phyloP scores from a whole-genome alignment of 2,888 invertebrate genomes.

The Caenorhabditis sp. region DNA sequence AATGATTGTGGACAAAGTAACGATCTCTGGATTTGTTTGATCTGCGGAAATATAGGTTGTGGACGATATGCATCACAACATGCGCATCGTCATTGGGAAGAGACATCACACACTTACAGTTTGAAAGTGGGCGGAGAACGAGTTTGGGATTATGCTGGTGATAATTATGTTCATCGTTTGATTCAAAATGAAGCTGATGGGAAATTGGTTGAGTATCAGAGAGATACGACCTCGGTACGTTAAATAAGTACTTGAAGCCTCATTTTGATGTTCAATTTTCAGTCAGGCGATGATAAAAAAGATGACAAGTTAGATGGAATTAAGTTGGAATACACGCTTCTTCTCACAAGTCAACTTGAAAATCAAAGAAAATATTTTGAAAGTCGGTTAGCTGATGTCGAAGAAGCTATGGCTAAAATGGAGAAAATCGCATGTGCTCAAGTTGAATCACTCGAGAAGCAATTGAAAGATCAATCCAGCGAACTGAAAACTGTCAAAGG shows the following conservation, averaged over 20 bases:
- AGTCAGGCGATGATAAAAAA: slow-evolving; percentile 37
- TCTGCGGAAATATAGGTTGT: slow-evolving; percentile 98
- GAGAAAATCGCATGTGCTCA: slow-evolving; percentile 71
- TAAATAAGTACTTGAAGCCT: neutral
- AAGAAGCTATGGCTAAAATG: slow-evolving; percentile 78
- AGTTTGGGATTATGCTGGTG: slow-evolving; percentile 99
- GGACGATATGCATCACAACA: slow-evolving; percentile 89
- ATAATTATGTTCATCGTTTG: slow-evolving; percentile 92
- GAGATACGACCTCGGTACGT: slow-evolving; percentile 22
- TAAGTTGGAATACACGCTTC: slow-evolving; percentile 93
- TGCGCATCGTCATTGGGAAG: slow-evolving; percentile 92
- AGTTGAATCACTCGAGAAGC: slow-evolving; percentile 74
- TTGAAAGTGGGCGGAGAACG: slow-evolving; percentile 83
- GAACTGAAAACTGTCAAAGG: slow-evolving; percentile 72
- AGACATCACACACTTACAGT: slow-evolving; percentile 95
- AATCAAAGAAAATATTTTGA: slow-evolving; percentile 86
- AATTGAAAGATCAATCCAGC: slow-evolving; percentile 75
- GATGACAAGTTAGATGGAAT: slow-evolving; percentile 91
- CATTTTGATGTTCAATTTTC: slow-evolving; percentile 2
- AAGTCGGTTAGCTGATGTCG: slow-evolving; percentile 72
- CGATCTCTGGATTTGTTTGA: slow-evolving; percentile 94
- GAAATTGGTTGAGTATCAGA: slow-evolving; percentile 77
- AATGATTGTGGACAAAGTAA: slow-evolving; percentile 77
- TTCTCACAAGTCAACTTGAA: slow-evolving; percentile 92
- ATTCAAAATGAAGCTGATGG: slow-evolving; percentile 77